A percentile compares a stretch with the other conserved stretches of the same genome.
Evolutionary conservation across 2,888 invertebrate species (phyloP).

Genomic region (Aleiodes alternator): DNA sequence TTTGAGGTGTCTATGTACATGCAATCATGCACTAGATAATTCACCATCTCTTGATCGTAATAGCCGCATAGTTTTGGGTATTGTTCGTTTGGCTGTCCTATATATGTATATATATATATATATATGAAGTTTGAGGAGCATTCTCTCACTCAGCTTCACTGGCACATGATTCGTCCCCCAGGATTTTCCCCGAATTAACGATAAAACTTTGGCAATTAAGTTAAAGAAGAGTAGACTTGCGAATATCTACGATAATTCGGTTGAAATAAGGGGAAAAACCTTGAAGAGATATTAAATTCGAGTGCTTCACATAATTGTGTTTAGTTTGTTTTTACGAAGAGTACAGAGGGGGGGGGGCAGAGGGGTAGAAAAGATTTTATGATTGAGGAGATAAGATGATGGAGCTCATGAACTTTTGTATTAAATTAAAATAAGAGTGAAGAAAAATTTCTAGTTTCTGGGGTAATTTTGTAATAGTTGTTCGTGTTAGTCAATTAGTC

Average conservation of each 20-base stretch:
- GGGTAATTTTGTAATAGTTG: too few species aligned
- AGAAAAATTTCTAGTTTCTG: too few species aligned
- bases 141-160: conserved; percentile 8
- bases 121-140: neutral
- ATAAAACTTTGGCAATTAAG: conserved; percentile 41
- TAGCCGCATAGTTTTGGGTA: conserved; percentile 42
- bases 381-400: too few species aligned
- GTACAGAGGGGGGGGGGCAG: too few species aligned
- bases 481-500: too few species aligned
- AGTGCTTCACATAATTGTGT: too few species aligned
- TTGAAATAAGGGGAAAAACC: neutral
- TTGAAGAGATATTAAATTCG: neutral
- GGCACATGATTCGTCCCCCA: neutral
- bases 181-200: conserved; percentile 23
- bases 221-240: conserved; percentile 29
- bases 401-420: too few species aligned
- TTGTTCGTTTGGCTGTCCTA: conserved; percentile 24
- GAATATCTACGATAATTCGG: conserved; percentile 31
- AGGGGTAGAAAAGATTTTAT: too few species aligned
- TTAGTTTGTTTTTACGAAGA: too few species aligned
- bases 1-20: neutral
- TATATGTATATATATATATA: neutral
- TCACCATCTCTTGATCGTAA: conserved; percentile 20
- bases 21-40: conserved; percentile 14
- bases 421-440: too few species aligned